phyloP scores from a whole-genome alignment of 2,888 invertebrate genomes.

The Herminia tarsipennalis region DNA sequence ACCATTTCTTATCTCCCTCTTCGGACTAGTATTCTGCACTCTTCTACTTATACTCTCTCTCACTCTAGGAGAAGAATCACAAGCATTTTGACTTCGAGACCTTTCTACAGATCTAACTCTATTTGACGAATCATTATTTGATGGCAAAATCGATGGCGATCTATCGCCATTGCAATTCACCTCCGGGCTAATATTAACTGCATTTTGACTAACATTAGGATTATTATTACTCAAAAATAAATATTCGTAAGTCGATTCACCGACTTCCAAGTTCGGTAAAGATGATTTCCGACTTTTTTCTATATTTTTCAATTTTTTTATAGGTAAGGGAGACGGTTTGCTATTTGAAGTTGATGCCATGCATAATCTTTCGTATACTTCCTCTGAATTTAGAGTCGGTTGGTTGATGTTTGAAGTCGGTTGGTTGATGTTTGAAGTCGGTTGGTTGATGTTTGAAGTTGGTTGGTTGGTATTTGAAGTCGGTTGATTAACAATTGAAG shows the following conservation, averaged over 20 bases:
- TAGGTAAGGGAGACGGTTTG: conserved; percentile 54
- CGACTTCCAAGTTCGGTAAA: conserved; percentile 68
- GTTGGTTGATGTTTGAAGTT: conserved; percentile 5
- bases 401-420: conserved; percentile 7
- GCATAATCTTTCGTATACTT: conserved; percentile 70
- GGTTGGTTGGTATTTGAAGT: conserved; percentile 14
- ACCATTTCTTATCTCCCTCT: conserved; percentile 67
- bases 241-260: conserved; percentile 72
- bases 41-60: conserved; percentile 56
- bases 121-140: conserved; percentile 20
- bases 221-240: conserved; percentile 64
- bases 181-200: conserved; percentile 21
- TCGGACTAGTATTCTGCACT: conserved; percentile 60
- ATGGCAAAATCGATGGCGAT: conserved; percentile 10
- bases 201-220: conserved; percentile 35
- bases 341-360: conserved; percentile 68
- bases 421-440: background rate
- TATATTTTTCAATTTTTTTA: conserved; percentile 55
- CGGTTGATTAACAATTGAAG: conserved; percentile 7
- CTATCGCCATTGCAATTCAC: conserved; percentile 41
- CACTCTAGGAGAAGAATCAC: conserved; percentile 54
- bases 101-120: conserved; percentile 57
- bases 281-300: conserved; percentile 72
- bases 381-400: conserved; percentile 40
- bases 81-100: conserved; percentile 72